These are phyloP conservation scores for Arothron firmamentum DNA, from an alignment of 2,113 vertebrate species.

Conservation along the genomic window DNA sequence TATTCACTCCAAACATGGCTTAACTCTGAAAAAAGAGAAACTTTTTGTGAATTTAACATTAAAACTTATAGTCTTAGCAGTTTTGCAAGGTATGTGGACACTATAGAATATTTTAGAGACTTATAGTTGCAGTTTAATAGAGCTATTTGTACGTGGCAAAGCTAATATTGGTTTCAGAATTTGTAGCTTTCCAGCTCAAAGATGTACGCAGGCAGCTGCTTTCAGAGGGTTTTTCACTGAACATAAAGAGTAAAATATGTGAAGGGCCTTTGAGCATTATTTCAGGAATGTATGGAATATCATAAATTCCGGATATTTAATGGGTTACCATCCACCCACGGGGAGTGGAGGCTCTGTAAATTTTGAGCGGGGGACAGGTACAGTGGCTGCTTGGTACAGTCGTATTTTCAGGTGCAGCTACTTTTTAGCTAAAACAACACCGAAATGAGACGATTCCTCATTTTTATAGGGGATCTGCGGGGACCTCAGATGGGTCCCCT, in stretches of 20 bases:
- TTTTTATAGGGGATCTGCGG: constrained; percentile 48
- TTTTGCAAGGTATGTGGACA: too few species aligned
- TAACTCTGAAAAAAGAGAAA: too few species aligned
- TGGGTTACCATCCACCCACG: constrained; percentile 3
- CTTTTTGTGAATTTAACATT: too few species aligned
- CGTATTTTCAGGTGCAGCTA: constrained; percentile 19
- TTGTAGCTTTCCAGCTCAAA: not conserved
- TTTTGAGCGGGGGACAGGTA: not conserved
- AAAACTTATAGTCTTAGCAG: too few species aligned
- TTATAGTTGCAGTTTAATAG: too few species aligned
- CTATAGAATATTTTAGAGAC: too few species aligned
- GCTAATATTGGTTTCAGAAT: not conserved
- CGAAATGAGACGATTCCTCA: constrained; percentile 46
- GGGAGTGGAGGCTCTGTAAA: constrained; percentile 12
- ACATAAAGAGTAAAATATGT: not conserved
- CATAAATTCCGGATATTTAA: constrained; percentile 7
- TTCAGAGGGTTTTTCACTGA: not conserved
- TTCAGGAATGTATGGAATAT: constrained; percentile 7
- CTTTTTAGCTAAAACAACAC: constrained; percentile 39
- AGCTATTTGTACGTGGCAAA: too few species aligned
- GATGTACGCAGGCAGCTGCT: not conserved
- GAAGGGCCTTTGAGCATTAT: constrained; percentile 8
- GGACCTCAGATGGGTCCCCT: constrained; percentile 45
- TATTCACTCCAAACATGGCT: too few species aligned
- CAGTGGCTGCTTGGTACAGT: constrained; percentile 5